Base-by-base conservation (phyloP, 1,140 invertebrate genomes). In the Saccostrea echinata region DNA sequence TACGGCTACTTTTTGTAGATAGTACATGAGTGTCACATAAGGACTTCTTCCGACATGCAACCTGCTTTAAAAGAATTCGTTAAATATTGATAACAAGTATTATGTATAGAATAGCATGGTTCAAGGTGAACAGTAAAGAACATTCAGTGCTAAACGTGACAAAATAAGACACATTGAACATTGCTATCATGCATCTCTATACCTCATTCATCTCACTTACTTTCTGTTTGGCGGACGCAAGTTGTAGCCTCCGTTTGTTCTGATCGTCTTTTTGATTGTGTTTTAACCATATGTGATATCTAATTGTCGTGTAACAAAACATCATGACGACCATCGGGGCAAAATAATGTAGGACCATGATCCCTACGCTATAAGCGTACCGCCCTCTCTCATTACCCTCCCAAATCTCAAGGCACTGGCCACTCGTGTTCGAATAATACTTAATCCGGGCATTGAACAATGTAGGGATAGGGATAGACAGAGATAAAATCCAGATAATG, bases 181-280 rank as follows among this genome's bases (percentile, higher is more conserved):
- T 43, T 43, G 43, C 43, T 43, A 8, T 43, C 6, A 43, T 43
- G 43, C 43, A 43, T 43, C 43, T 43, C 4, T 43, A 43, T 43
- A 43, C 43, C 6, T 43, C 43, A 43, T 43, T 8, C 43, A 2
- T 24, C 51, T 8, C 86, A 89, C 97, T 96, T 96, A 98, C 98
- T 97, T 98, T 98, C 95, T 97, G 96, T 94, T 98, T 98, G 0
- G 97, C 97, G 87, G 96, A 96, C 3, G 97, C 97, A 95, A 98
- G 97, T 84, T 97, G 95, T 89, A 96, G 96, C 95, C 98, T 97
- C 81, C 98, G 94, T 30, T 96, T 96, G 92, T 97, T 97, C 93
- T 98, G 96, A 0, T 97, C 97, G 94, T 98, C 97, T 0, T 97
- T 97, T 0, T 97, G 97, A 4, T 97, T 96, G 61, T 96, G 95